These are phyloP conservation scores for Gnatocerus cornutus DNA, from an alignment of 2,888 invertebrate genomes.

Conservation along the genomic window DNA sequence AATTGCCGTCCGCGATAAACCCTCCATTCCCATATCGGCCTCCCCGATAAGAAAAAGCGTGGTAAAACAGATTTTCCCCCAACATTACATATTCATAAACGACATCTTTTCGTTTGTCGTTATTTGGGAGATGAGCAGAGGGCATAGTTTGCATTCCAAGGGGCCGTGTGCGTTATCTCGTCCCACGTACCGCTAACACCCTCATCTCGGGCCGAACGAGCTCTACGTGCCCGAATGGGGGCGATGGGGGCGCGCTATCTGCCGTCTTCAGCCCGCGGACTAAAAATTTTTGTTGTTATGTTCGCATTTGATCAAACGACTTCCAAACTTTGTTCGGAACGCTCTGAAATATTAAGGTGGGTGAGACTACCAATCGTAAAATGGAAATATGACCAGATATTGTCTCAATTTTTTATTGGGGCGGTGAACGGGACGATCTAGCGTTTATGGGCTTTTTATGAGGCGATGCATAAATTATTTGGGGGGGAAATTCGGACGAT, in stretches of 20 bases:
- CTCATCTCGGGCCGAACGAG: constrained; percentile 50
- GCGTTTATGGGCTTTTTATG: constrained; percentile 45
- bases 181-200: constrained; percentile 51
- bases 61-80: constrained; percentile 11
- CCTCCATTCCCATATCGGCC: not conserved
- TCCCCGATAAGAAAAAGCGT: constrained; percentile 32
- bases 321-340: constrained; percentile 32
- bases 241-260: constrained; percentile 48
- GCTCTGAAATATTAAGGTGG: constrained; percentile 42
- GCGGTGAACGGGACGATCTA: constrained; percentile 39
- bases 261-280: constrained; percentile 49
- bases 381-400: constrained; percentile 37
- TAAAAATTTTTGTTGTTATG: constrained; percentile 48
- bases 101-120: constrained; percentile 46
- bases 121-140: constrained; percentile 41
- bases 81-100: constrained; percentile 44
- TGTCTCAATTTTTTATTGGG: constrained; percentile 48
- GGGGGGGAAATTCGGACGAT: constrained; percentile 4
- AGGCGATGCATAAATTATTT: constrained; percentile 39
- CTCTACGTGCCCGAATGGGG: constrained; percentile 50
- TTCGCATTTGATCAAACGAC: constrained; percentile 47
- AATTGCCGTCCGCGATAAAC: constrained; percentile 23
- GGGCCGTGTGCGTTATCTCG: constrained; percentile 47
- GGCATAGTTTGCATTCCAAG: constrained; percentile 43
- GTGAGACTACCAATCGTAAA: constrained; percentile 30